These are phyloP conservation scores for Eristalis tenax DNA, from an alignment of 2,888 invertebrate genomes.

Conservation along the genomic window DNA sequence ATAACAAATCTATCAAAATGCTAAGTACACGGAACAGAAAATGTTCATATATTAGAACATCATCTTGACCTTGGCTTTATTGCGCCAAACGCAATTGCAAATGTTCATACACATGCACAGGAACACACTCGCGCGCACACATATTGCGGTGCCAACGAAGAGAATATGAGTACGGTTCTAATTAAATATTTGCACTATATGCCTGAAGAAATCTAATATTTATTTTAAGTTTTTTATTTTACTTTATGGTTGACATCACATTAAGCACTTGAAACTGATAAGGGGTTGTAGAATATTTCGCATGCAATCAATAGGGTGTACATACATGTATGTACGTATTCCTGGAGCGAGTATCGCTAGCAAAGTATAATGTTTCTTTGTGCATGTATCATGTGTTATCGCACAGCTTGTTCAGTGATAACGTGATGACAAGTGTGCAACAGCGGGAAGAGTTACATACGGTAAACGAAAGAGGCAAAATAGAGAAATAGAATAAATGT, in stretches of 20 bases:
- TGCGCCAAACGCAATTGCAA: slow-evolving; percentile 64
- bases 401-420: slow-evolving; percentile 17
- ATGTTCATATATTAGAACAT: slow-evolving; percentile 52
- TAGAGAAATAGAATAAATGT: background rate
- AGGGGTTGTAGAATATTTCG: slow-evolving; percentile 51
- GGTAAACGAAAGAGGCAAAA: slow-evolving; percentile 7
- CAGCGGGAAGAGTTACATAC: background rate
- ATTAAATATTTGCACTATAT: slow-evolving; percentile 60
- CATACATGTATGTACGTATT: background rate
- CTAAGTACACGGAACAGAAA: slow-evolving; percentile 59
- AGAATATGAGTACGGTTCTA: slow-evolving; percentile 37
- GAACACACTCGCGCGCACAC: background rate
- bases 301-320: slow-evolving; percentile 27
- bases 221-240: slow-evolving; percentile 34
- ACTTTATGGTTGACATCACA: slow-evolving; percentile 49
- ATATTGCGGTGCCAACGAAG: background rate
- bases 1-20: slow-evolving; percentile 49
- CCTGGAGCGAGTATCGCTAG: slow-evolving; percentile 13
- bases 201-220: slow-evolving; percentile 57
- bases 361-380: background rate
- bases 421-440: slow-evolving; percentile 8
- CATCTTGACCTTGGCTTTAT: slow-evolving; percentile 68
- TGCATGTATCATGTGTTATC: background rate
- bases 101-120: background rate
- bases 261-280: slow-evolving; percentile 59